These are phyloP conservation scores for Harmothoe impar DNA, from an alignment of 2,888 invertebrate genomes.

Conservation along the genomic window DNA sequence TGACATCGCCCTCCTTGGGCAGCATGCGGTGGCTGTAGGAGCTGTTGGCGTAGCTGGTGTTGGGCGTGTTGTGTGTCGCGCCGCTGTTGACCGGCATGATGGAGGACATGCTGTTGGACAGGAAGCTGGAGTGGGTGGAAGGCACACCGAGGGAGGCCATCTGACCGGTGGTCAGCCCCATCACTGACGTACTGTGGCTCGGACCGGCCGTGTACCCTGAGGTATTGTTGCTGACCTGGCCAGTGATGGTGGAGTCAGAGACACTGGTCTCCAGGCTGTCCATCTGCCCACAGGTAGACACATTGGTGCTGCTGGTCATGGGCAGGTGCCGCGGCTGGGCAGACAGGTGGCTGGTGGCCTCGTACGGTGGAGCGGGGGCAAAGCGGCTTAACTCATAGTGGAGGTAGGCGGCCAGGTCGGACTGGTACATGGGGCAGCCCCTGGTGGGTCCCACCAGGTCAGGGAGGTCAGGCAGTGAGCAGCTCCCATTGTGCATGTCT, in stretches of 20 bases:
- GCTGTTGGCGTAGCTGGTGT: conserved; percentile 16
- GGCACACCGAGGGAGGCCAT: not conserved
- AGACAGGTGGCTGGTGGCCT: not conserved
- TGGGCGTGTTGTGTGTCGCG: conserved; percentile 39
- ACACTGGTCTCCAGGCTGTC: conserved; percentile 61
- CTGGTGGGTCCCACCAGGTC: not conserved
- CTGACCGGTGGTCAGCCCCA: not conserved
- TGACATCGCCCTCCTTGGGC: not conserved
- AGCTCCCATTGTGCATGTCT: not conserved
- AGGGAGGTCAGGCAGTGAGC: not conserved
- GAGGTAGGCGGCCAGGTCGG: conserved; percentile 34
- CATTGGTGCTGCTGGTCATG: not conserved
- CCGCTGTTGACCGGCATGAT: conserved; percentile 18
- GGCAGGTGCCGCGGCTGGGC: not conserved
- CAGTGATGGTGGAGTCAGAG: conserved; percentile 46
- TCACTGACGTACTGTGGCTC: conserved; percentile 60
- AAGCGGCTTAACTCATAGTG: conserved; percentile 17
- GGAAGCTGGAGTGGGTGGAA: not conserved
- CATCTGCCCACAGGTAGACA: conserved; percentile 63
- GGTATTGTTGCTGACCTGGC: conserved; percentile 51
- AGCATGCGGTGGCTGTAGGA: not conserved
- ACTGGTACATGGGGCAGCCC: not conserved
- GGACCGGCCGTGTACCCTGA: conserved; percentile 63
- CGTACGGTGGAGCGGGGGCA: conserved; percentile 27
- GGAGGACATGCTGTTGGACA: conserved; percentile 49